Evolutionary conservation across 2,888 invertebrate genomes (phyloP), one percentile per base, ranked within the genome.

Genomic region (Junonia oenone): DNA sequence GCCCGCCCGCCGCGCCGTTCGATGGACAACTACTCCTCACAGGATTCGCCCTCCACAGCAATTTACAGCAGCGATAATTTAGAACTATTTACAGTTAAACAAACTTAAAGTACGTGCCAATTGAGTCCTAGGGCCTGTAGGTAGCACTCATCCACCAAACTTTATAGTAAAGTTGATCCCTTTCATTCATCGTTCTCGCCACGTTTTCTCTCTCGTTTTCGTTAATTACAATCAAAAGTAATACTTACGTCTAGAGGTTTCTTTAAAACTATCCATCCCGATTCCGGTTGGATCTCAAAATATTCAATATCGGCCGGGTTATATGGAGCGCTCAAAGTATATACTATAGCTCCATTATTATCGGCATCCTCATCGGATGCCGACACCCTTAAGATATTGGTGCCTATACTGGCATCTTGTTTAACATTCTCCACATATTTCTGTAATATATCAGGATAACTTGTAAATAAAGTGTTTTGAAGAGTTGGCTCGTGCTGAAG

Each of bases 291-390:
- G 70, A 99, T 98, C 82, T 96, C 96, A 83, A 99, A 99, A 89
- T 98, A 98, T 78, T 98, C 97, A 75, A 98, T 92, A 84, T 97
- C 97, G 51, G 95, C 94, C 9, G 96, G 95, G 81, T 97, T 97
- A 72, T 95, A 95, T 1, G 97, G 96, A 37, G 98, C 96, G 71
- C 95, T 97, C 69, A 98, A 88, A 40, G 97, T 96, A 80, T 98
- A 98, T 13, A 96, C 94, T 73, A 98, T 98, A 55, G 97, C 97
- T 19, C 98, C 98, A 82, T 99, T 99, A 81, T 97, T 96, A 75
- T 98, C 98, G 31, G 98, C 97, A 91, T 99, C 99, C 85, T 98
- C 98, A 79, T 98, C 98, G 40, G 98, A 98, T 59, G 98, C 98
- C 14, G 98, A 98, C 26, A 98, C 98, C 75, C 98, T 93, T 63